Evolutionary conservation across 2,888 invertebrate genomes (phyloP), one percentile per base, ranked within the genome.

Genomic region (Hirudinaria manillensis): DNA sequence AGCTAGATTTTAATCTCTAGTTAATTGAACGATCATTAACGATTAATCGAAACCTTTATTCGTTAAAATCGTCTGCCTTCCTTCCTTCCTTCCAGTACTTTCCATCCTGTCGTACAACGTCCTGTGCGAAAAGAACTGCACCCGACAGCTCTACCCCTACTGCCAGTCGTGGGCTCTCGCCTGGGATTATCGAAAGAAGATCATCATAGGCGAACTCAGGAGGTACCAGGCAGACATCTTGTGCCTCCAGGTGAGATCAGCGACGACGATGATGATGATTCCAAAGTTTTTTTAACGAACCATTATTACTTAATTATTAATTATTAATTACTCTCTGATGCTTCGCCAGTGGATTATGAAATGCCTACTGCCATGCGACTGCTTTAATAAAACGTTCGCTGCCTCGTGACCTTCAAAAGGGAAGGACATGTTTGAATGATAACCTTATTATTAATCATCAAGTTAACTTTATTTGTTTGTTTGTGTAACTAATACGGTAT

Each of bases 21-120:
- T 27, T 4, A 56, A 3, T 3, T 61, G 19, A 27, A 10, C 13
- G 19, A 6, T 61, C 10, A 21, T 16, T n/a, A 61, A 24, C 3
- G n/a, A 27, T 61, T 10, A 27, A 1, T 19, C 61, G 19, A 24
- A 2, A 45, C 16, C 10, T 6, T 38, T 38, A 38, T 6, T 38
- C 10, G 38, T 45, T 45, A 6, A 45, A 45, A 45, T 45, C 16
- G 16, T 45, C 16, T 16, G 13, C 16, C 16, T 1, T 36, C 45
- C 1, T 45, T 16, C 36, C 10, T 10, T 36, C 27, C 56, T 3
- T 7, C 0, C 72, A 72, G 72, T 94, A 86, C 97, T 98, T 88
- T 97, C 98, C 80, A 96, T 98, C 83, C 95, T 99, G 93, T 98
- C 98, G 87, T 99, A 99, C 89, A 99, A 99, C 88, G 96, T 99